These are phyloP conservation scores for Lepus oiostolus DNA, from an alignment of 2,797 vertebrate species.

Conservation along the genomic window DNA sequence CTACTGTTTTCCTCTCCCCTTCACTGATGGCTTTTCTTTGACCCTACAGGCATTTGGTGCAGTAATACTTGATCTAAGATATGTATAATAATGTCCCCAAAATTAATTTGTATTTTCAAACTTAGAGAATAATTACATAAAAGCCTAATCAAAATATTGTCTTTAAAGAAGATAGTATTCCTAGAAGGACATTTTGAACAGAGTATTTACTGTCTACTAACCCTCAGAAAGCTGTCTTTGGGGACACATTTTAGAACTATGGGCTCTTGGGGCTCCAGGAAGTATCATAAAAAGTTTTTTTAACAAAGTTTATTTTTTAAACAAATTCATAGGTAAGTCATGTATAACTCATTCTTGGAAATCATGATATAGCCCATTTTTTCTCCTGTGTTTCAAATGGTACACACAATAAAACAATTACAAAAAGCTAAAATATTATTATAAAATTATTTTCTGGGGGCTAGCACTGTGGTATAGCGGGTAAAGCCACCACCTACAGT, in stretches of 20 bases:
- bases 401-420: slow-evolving; percentile 26
- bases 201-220: neutral
- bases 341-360: neutral
- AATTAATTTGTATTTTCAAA: slow-evolving; percentile 30
- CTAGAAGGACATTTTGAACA: slow-evolving; percentile 38
- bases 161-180: slow-evolving; percentile 8
- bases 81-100: neutral
- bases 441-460: neutral
- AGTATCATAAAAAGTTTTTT: slow-evolving; percentile 38
- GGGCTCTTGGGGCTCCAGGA: neutral
- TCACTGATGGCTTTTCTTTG: neutral
- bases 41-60: neutral
- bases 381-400: slow-evolving; percentile 33
- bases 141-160: neutral
- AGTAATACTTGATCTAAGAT: neutral
- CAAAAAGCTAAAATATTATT: neutral
- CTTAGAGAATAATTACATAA: slow-evolving; percentile 27
- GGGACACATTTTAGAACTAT: slow-evolving; percentile 10
- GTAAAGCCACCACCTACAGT: no score
- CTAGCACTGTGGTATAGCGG: no score
- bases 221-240: neutral
- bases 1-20: neutral
- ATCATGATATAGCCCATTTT: neutral
- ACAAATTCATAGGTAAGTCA: slow-evolving; percentile 50
- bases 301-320: slow-evolving; percentile 48